These are phyloP conservation scores for Thera obeliscata DNA, from an alignment of 2,888 invertebrate genomes.

Conservation along the genomic window DNA sequence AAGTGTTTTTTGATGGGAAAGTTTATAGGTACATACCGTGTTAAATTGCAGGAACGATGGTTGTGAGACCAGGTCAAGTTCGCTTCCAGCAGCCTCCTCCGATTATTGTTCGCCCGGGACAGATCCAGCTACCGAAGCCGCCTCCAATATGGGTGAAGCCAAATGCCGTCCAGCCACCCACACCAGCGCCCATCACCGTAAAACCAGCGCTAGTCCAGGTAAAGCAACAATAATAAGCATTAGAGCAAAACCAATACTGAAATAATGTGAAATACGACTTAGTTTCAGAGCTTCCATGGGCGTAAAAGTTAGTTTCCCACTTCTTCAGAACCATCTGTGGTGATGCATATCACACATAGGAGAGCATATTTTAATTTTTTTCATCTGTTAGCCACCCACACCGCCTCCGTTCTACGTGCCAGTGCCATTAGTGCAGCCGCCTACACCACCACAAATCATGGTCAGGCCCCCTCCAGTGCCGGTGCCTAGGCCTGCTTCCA, in stretches of 20 bases:
- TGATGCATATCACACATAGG: background rate
- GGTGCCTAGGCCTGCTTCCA: slow-evolving; percentile 55
- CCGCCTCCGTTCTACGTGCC: slow-evolving; percentile 59
- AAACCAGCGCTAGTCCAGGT: slow-evolving; percentile 54
- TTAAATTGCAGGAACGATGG: slow-evolving; percentile 55
- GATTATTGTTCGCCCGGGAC: slow-evolving; percentile 62
- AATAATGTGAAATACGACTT: too few relatives aligned
- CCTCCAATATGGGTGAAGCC: slow-evolving; percentile 64
- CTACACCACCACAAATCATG: slow-evolving; percentile 56
- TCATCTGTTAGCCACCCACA: slow-evolving; percentile 46
- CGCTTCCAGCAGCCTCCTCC: slow-evolving; percentile 59
- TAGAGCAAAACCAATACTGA: too few relatives aligned
- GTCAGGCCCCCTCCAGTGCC: slow-evolving; percentile 61
- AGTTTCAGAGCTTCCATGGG: too few relatives aligned
- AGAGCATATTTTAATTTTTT: background rate
- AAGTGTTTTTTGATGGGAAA: too few relatives aligned
- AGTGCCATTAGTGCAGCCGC: slow-evolving; percentile 59
- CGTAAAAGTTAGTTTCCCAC: too few relatives aligned
- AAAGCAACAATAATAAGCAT: background rate
- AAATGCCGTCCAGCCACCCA: slow-evolving; percentile 58
- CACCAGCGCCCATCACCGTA: slow-evolving; percentile 58
- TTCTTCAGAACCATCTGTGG: too few relatives aligned
- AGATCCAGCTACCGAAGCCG: slow-evolving; percentile 54
- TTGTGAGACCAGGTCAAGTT: slow-evolving; percentile 67
- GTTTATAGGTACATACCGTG: background rate